Base-by-base conservation (phyloP, 2,888 invertebrate genomes). In the Andrena dorsata region DNA sequence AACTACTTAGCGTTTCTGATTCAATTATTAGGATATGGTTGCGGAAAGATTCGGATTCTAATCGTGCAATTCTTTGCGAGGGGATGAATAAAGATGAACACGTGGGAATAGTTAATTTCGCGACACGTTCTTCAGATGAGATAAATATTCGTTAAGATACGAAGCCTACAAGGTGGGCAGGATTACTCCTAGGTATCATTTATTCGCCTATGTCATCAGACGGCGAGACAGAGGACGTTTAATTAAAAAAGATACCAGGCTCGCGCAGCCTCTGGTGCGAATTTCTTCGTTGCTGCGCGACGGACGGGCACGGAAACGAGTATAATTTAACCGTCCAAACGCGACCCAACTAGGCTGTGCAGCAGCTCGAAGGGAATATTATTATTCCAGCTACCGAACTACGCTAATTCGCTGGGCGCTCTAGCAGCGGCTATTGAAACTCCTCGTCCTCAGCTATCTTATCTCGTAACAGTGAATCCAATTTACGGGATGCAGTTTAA, bases 181-280 rank as follows among this genome's bases (percentile, higher is more conserved):
- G 82, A 86, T 86, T 86, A 86, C 79, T 74, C 76, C 80, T 70
- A 63, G 70, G 80, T 83, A 87, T 87, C 83, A 82, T 87, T 87
- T 87, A 87, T 87, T 87, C 87, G 83, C 80, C 76, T 79, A 49
- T 74, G 78, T 81, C 79, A 75, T 85, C 72, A 53, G 66, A 47
- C 73, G 76, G 56, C 30, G 56, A 74, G 66, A 53, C 63, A 20
- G 76, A 72, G 70, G 79, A 73, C 56, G 81, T 78, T 84, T 87
- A 83, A 87, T 87, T 87, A 87, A 87, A 87, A 87, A 83, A 81
- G 81, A 81, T 83, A 81, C 73, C 16, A 30, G 16, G 6, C 7
- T 16, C 69, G 61, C 60, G 68, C 60, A 47, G 58, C 32, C 47
- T 20, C 58, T n/a, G 49, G 58, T 28, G 65, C 41, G 75, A 82